A percentile compares a stretch with the other conserved stretches of the same genome.
Evolutionary conservation across 1,140 invertebrate species (phyloP).

Genomic region (Contarinia nasturtii): DNA sequence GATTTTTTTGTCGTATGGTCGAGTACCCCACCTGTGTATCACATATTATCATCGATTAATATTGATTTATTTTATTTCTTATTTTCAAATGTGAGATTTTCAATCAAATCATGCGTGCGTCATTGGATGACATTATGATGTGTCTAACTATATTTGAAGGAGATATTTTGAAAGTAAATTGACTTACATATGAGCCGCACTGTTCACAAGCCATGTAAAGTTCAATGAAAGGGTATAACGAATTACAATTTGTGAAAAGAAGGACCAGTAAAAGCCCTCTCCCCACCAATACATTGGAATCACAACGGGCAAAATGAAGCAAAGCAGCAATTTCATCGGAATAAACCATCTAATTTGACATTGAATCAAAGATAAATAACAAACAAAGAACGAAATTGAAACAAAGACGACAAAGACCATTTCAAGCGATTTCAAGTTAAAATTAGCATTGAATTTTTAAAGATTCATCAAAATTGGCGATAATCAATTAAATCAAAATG

Average conservation of each 20-base stretch:
- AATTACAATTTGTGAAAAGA: constrained; percentile 37
- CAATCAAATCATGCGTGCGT: no score
- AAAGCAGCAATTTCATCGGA: constrained; percentile 42
- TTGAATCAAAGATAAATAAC: background rate
- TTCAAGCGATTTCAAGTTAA: no score
- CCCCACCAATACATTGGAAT: constrained; percentile 56
- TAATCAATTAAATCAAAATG: no score
- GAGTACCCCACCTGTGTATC: background rate
- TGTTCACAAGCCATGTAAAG: constrained; percentile 77
- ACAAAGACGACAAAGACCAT: no score
- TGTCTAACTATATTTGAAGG: no score
- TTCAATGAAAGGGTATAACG: constrained; percentile 65
- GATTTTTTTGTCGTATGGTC: constrained; percentile 17
- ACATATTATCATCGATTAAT: no score
- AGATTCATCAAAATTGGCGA: no score
- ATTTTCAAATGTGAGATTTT: no score
- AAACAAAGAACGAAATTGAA: background rate
- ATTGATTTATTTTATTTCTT: no score
- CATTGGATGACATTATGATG: no score
- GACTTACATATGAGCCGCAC: constrained; percentile 22
- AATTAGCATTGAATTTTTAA: no score
- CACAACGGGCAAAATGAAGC: constrained; percentile 58
- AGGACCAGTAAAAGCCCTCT: constrained; percentile 40
- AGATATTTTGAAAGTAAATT: constrained; percentile 2
- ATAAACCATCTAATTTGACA: constrained; percentile 42